These are phyloP conservation scores for Psilopogon haemacephalus DNA, from an alignment of 2,113 vertebrate species.

Conservation along the genomic window DNA sequence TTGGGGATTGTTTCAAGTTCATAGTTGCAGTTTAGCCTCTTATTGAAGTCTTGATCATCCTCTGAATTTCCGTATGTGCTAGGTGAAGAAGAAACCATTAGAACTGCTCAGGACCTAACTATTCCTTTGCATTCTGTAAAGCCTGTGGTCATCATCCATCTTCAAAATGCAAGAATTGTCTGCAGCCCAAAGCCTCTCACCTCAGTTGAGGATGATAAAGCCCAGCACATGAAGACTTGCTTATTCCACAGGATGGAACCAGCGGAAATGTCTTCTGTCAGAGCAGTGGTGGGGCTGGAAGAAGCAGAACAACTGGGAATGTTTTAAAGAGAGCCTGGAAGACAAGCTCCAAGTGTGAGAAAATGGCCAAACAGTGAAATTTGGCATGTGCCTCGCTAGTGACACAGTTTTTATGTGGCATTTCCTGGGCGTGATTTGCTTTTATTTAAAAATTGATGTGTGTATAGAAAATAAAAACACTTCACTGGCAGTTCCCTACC, in stretches of 20 bases:
- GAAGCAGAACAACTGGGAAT: neutral
- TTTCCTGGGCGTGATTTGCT: conserved; percentile 58
- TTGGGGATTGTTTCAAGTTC: neutral
- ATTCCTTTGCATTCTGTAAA: rapidly evolving
- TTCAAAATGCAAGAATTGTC: neutral
- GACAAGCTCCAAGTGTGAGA: neutral
- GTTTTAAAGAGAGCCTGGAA: neutral
- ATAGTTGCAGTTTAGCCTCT: neutral
- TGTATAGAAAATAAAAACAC: conserved; percentile 46
- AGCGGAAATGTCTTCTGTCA: neutral
- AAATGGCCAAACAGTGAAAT: neutral
- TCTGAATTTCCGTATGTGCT: neutral
- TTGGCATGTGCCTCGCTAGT: conserved; percentile 29
- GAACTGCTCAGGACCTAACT: neutral
- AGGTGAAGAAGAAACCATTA: neutral
- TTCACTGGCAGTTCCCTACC: conserved; percentile 29
- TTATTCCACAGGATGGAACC: neutral
- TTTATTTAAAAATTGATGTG: conserved; percentile 44
- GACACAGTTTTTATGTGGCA: conserved; percentile 37
- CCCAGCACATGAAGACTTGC: neutral
- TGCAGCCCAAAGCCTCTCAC: neutral
- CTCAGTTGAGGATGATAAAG: neutral
- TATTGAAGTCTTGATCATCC: neutral
- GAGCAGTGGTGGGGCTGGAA: neutral
- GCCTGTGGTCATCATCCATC: neutral